Evolutionary conservation across 2,797 vertebrate species (phyloP), one percentile per base, ranked within the genome.

Genomic region (Parauchenoglanis ngamensis): DNA sequence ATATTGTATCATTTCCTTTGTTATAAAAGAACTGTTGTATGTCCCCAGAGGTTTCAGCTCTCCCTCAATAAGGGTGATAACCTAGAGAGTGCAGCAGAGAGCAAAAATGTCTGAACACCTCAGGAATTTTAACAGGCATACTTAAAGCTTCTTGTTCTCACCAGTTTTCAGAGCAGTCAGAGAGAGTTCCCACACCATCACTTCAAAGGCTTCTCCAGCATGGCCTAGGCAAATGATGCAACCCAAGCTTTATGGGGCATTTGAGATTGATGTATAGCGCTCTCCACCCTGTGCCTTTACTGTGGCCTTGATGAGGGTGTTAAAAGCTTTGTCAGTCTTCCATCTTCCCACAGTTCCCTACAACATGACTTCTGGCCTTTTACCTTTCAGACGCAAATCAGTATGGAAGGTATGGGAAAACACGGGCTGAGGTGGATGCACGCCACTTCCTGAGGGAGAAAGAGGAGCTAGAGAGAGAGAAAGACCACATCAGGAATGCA

Each of bases 401-500:
- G 87, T 98, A 98, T 63, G 95, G 86, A 6, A 96, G 96, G 83
- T 99, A 99, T 0, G 98, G 98, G 83, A 99, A 99, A 94, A 98
- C 96, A 0, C 94, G 98, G 49, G 98, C 98, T 0, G 97, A 99
- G 91, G 98, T 99, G 91, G 98, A 99, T 0, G 98, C 98, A 86
- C 94, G 96, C 85, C 94, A 94, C 0, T 99, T 97, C 94, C 94
- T 98, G 91, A 94, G 92, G 0, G 97, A 99, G 92, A 98, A 99
- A 88, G 98, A 98, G 92, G 97, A 97, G 91, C 93, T 99, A 92
- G 98, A 99, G 93, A 97, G 94, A 87, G 96, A 98, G 92, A 98
- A 97, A 86, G 96, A 97, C 1, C 92, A 90, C 0, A 97, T 99
- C 87, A 96, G 97, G 90, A 95, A 94, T 0, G 92, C 95, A 28